Evolutionary conservation across 2,797 vertebrate species (phyloP).

Genomic region (Acrossocheilus wenchowensis): DNA sequence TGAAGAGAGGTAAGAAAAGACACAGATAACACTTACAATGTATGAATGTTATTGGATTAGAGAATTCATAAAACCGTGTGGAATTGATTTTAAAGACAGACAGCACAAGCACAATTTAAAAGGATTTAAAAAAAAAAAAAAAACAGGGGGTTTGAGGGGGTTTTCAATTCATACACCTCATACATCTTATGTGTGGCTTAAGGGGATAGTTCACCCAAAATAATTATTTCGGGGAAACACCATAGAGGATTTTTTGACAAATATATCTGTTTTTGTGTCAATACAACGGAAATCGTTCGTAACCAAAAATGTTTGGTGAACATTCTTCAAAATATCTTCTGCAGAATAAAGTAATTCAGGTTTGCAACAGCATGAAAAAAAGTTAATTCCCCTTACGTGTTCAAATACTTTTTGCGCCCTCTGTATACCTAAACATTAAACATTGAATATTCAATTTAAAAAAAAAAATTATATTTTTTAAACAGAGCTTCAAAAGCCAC

Average conservation of each 20-base stretch:
- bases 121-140: too few species aligned
- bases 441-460: background rate
- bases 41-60: background rate
- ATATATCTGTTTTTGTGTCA: background rate
- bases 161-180: background rate
- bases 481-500: background rate
- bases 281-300: background rate
- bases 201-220: background rate
- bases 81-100: background rate
- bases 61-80: background rate
- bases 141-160: too few species aligned
- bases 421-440: background rate
- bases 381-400: background rate
- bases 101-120: background rate
- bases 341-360: background rate
- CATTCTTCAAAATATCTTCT: background rate
- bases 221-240: background rate
- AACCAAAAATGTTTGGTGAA: background rate
- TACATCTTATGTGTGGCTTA: background rate
- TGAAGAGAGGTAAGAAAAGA: constrained; percentile 71
- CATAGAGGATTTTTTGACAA: background rate
- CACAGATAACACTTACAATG: background rate
- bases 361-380: background rate
- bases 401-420: background rate
- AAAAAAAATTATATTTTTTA: too few species aligned